These are phyloP conservation scores for Spongilla lacustris DNA, from an alignment of 37 sponge, comb jelly and placozoan genomes.

Conservation along the genomic window DNA sequence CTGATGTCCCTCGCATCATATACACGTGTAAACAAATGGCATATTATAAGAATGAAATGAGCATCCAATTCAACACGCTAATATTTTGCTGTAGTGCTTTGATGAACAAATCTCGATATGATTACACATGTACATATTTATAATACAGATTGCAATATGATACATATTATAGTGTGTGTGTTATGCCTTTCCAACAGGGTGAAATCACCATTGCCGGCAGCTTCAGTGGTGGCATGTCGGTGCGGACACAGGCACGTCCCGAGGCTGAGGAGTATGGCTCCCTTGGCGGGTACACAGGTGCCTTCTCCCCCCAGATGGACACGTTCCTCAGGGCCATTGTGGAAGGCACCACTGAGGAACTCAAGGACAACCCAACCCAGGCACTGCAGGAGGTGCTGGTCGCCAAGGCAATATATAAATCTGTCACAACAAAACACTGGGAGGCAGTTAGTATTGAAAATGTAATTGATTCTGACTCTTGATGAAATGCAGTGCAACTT, in stretches of 20 bases:
- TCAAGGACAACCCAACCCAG: not conserved
- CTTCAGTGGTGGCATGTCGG: conserved; percentile 54
- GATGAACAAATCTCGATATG: too few relatives aligned
- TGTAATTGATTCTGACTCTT: not conserved
- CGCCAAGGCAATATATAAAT: conserved; percentile 41
- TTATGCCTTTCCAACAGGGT: conserved; percentile 32
- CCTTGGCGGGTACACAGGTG: conserved; percentile 44
- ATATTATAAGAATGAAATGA: too few relatives aligned
- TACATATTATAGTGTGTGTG: too few relatives aligned
- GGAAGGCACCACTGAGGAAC: not conserved
- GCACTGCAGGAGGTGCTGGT: conserved; percentile 41
- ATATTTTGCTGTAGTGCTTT: too few relatives aligned
- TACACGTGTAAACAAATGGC: too few relatives aligned
- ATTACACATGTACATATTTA: too few relatives aligned
- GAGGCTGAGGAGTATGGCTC: not conserved
- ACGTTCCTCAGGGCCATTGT: conserved; percentile 31
- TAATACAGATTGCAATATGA: too few relatives aligned
- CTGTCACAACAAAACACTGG: conserved; percentile 22
- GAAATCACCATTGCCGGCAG: conserved; percentile 61
- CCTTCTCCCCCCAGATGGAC: conserved; percentile 43
- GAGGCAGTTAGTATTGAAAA: conserved; percentile 22
- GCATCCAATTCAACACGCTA: too few relatives aligned
- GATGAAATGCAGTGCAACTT: too few relatives aligned
- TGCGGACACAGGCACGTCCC: not conserved
- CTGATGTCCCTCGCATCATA: too few relatives aligned